Conservation (phyloP, 2,113 vertebrate species). For the Myotis davidii region DNA sequence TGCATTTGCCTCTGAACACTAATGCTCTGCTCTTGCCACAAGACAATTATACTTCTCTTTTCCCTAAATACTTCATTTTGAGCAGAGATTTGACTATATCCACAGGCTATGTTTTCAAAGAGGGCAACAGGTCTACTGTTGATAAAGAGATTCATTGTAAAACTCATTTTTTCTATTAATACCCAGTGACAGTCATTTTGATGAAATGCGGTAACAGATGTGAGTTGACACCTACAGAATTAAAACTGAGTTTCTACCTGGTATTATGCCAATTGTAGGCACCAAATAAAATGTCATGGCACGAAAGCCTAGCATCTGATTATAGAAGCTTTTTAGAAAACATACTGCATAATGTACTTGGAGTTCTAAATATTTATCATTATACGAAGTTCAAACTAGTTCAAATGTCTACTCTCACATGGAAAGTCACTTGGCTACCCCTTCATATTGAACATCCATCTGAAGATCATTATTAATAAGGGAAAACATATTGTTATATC, state of each 20-base stretch:
- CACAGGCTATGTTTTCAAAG: constrained; percentile 25
- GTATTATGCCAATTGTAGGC: neutral
- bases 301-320: neutral
- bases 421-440: neutral
- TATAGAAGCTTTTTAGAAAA: neutral
- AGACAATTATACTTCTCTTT: neutral
- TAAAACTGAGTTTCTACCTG: neutral
- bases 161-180: constrained; percentile 1
- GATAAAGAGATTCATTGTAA: constrained; percentile 36
- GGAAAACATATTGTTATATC: neutral
- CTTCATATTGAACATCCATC: neutral
- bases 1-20: neutral
- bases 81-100: neutral
- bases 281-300: neutral
- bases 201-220: neutral
- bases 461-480: neutral
- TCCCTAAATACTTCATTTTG: constrained; percentile 35
- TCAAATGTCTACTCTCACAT: neutral
- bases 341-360: neutral
- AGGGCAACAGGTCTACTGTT: neutral
- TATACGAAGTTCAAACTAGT: neutral
- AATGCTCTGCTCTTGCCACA: neutral
- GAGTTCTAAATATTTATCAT: neutral
- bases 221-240: neutral
- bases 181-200: neutral